Conservation (phyloP, 2,888 invertebrate species). For the Drosophila paramelanica region DNA sequence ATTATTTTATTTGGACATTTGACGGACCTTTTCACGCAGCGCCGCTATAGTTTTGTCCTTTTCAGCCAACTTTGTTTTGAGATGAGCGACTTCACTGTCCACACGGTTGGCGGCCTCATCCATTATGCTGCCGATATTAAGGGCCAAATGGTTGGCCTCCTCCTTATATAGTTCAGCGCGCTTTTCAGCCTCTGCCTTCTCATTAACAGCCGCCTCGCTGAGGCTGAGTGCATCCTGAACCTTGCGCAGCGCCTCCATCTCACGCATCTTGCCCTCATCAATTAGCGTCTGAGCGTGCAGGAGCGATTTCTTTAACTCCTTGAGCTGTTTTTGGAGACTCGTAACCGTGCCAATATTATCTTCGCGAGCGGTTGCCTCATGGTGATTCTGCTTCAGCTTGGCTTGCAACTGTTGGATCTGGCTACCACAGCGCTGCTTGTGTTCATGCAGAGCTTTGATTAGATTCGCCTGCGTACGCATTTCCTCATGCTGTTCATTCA, state of each 20-base stretch:
- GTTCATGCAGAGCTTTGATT: constrained; percentile 59
- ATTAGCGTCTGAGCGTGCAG: constrained; percentile 83
- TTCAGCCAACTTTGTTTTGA: constrained; percentile 87
- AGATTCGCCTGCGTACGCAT: constrained; percentile 43
- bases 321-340: constrained; percentile 70
- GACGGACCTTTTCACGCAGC: constrained; percentile 84
- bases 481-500: constrained; percentile 43
- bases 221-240: constrained; percentile 87
- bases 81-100: constrained; percentile 87
- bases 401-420: constrained; percentile 64
- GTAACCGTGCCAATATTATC: constrained; percentile 34
- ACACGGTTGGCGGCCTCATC: constrained; percentile 87
- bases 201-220: constrained; percentile 86
- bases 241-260: constrained; percentile 86
- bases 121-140: constrained; percentile 86
- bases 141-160: constrained; percentile 86
- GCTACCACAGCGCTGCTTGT: constrained; percentile 56
- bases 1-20: neutral
- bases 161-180: constrained; percentile 86
- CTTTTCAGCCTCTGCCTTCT: constrained; percentile 86
- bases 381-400: constrained; percentile 40
- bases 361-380: neutral
- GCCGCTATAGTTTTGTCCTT: constrained; percentile 86
- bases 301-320: constrained; percentile 85
- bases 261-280: constrained; percentile 84